phyloP scores from a whole-genome alignment of 2,797 vertebrate genomes.

The Anolis apletophallus region DNA sequence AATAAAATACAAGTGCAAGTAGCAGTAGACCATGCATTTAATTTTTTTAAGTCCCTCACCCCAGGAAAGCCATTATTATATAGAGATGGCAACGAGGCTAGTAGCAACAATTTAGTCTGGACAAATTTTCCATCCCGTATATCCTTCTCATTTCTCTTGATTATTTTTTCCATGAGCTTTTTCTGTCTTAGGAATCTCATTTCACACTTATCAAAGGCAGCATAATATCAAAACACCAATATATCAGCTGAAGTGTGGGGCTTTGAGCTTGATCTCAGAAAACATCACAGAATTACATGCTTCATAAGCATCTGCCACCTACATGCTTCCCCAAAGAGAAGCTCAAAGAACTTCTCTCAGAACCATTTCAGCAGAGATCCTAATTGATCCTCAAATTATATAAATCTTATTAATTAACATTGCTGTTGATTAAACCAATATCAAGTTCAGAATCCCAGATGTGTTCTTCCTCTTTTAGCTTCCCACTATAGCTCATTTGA shows the following conservation, averaged over 20 bases:
- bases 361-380: constrained; percentile 16
- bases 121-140: background rate
- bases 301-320: background rate
- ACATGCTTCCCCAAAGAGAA: constrained; percentile 19
- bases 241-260: background rate
- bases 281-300: background rate
- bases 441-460: constrained; percentile 12
- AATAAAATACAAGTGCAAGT: background rate
- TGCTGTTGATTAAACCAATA: constrained; percentile 25
- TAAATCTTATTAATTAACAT: constrained; percentile 13
- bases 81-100: background rate
- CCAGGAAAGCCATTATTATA: background rate
- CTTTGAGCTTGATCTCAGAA: background rate
- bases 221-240: background rate
- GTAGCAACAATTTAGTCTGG: background rate
- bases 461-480: constrained; percentile 9
- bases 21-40: background rate
- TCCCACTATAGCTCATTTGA: background rate
- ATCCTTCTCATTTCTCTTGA: background rate
- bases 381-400: constrained; percentile 24
- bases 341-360: background rate
- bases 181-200: constrained; percentile 31
- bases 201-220: constrained; percentile 35
- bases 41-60: background rate
- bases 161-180: background rate